Evolutionary conservation across 2,797 vertebrate species (phyloP).

Genomic region (Enteromius paludinosus): DNA sequence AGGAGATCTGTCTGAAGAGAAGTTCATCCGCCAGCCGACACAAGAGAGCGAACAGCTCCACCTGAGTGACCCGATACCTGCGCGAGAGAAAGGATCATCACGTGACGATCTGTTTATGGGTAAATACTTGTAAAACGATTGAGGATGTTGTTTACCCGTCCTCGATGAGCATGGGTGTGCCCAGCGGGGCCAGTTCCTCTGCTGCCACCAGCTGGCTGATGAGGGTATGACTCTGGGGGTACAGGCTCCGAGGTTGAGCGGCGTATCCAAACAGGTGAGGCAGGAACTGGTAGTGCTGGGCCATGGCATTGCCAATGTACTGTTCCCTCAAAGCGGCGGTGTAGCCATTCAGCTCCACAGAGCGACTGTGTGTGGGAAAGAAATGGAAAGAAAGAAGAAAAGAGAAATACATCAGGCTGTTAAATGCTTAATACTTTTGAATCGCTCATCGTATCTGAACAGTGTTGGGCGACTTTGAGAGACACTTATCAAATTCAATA

Average conservation of each 20-base stretch:
- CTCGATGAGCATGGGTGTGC: slow-evolving; percentile 96
- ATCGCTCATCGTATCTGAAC: no score
- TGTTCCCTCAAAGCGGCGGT: slow-evolving; percentile 93
- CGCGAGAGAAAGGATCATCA: background rate
- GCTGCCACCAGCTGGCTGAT: slow-evolving; percentile 93
- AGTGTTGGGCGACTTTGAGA: no score
- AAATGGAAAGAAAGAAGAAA: no score
- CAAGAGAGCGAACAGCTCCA: slow-evolving; percentile 95
- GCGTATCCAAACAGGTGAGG: slow-evolving; percentile 95
- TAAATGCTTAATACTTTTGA: no score
- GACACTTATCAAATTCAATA: no score
- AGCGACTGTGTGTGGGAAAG: slow-evolving; percentile 81
- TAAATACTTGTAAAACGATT: background rate
- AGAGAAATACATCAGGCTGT: no score
- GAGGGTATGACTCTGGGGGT: slow-evolving; percentile 92
- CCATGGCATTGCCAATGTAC: slow-evolving; percentile 91
- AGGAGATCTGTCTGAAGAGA: slow-evolving; percentile 96
- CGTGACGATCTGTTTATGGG: background rate
- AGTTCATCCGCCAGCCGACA: slow-evolving; percentile 98
- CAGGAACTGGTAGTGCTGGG: slow-evolving; percentile 93
- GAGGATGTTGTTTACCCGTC: slow-evolving; percentile 85
- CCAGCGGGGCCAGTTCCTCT: slow-evolving; percentile 90
- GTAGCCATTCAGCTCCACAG: slow-evolving; percentile 93
- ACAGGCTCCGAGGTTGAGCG: slow-evolving; percentile 86
- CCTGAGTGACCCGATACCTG: slow-evolving; percentile 94